Conservation (phyloP, 2,888 invertebrate genomes). For the Seladonia tumulorum region DNA sequence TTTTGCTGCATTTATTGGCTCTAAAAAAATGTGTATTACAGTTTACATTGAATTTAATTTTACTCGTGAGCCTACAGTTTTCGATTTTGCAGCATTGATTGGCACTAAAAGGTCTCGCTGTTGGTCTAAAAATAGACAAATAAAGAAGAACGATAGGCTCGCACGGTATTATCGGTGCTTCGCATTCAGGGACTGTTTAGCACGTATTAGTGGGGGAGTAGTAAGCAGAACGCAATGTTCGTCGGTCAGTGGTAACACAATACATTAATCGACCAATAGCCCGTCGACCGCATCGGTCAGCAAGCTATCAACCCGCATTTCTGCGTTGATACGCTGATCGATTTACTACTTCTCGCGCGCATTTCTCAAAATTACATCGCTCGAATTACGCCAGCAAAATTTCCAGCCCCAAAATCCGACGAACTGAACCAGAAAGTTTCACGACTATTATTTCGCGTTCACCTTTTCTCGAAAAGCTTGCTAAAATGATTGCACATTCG, state of each 20-base stretch:
- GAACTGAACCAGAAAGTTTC: background rate
- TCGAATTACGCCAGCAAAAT: background rate
- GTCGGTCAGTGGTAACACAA: conserved; percentile 54
- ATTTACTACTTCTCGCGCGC: background rate
- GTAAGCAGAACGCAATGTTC: conserved; percentile 54
- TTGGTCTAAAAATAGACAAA: background rate
- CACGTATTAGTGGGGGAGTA: conserved; percentile 51
- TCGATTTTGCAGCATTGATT: background rate
- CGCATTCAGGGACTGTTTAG: conserved; percentile 41
- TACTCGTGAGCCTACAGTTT: background rate
- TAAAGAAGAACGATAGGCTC: background rate
- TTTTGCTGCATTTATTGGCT: background rate
- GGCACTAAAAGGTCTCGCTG: background rate
- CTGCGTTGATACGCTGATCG: conserved; percentile 21
- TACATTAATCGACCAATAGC: conserved; percentile 60
- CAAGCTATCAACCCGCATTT: conserved; percentile 38
- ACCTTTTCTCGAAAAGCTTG: background rate
- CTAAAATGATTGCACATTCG: background rate
- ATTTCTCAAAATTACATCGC: conserved; percentile 1
- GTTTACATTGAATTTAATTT: background rate
- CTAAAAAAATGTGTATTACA: background rate
- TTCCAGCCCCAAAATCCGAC: accelerated
- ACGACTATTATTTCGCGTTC: background rate
- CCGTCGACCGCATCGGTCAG: conserved; percentile 48
- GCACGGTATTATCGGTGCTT: conserved; percentile 42